These are phyloP conservation scores for Tenthredo livida DNA, from an alignment of 2,888 invertebrate species.

Conservation along the genomic window DNA sequence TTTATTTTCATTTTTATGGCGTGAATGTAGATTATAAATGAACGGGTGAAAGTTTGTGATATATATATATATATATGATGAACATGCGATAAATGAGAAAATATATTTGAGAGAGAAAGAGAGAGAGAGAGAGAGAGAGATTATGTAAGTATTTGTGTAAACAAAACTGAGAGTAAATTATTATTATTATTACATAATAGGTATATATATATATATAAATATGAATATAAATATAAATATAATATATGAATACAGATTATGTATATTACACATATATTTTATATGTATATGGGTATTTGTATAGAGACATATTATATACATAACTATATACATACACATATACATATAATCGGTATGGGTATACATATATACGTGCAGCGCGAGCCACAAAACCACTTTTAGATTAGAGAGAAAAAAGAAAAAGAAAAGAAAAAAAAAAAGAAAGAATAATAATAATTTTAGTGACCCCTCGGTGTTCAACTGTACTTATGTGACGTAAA, in stretches of 20 bases:
- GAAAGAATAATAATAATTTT: constrained; percentile 70
- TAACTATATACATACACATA: neutral
- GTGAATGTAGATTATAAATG: constrained; percentile 1
- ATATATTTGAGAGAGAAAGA: constrained; percentile 29
- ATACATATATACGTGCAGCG: constrained; percentile 65
- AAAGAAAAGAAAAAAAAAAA: constrained; percentile 60
- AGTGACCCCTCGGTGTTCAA: constrained; percentile 77
- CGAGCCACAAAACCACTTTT: constrained; percentile 51
- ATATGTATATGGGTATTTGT: constrained; percentile 9
- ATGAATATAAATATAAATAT: constrained; percentile 24
- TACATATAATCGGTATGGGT: constrained; percentile 17
- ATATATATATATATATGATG: neutral
- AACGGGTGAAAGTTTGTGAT: constrained; percentile 39
- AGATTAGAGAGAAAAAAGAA: constrained; percentile 55
- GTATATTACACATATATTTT: neutral
- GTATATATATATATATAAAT: neutral
- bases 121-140: no score
- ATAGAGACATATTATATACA: neutral
- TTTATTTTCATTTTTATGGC: neutral
- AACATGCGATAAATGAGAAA: constrained; percentile 4
- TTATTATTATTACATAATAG: constrained; percentile 55
- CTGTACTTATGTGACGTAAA: constrained; percentile 77
- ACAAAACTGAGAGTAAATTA: constrained; percentile 64
- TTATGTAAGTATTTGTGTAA: constrained; percentile 68
- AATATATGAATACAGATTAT: constrained; percentile 28